Evolutionary conservation across 1,140 invertebrate species (phyloP).

Genomic region (Dendroctonus valens): DNA sequence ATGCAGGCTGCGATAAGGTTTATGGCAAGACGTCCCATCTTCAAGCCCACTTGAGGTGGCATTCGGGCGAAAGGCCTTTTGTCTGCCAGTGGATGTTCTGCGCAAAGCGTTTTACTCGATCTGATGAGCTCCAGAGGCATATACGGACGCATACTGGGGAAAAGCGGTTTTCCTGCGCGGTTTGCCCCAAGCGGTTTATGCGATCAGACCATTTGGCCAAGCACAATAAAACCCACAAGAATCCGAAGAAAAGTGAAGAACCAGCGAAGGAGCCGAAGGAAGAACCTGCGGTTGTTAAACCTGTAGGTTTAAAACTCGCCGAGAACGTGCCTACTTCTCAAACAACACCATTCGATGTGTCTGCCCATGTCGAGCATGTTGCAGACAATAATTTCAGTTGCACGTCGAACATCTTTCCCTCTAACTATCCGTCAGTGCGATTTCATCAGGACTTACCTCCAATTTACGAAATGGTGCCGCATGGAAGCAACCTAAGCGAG

Average conservation of each 20-base stretch:
- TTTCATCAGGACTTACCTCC: too few species aligned
- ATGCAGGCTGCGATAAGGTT: conserved; percentile 86
- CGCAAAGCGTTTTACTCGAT: conserved; percentile 83
- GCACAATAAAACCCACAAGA: conserved; percentile 78
- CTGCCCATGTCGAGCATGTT: too few species aligned
- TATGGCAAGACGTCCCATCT: conserved; percentile 92
- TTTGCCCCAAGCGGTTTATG: conserved; percentile 78
- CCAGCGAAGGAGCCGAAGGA: conserved; percentile 1
- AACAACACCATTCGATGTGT: too few species aligned
- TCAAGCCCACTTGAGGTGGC: conserved; percentile 83
- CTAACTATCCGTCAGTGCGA: too few species aligned
- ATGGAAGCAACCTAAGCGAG: too few species aligned
- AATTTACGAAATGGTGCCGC: too few species aligned
- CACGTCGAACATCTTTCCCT: too few species aligned
- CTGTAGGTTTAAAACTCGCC: neutral
- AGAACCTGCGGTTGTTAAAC: neutral
- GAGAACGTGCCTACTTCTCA: neutral
- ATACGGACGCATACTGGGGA: conserved; percentile 79
- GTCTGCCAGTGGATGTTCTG: conserved; percentile 80
- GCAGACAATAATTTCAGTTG: too few species aligned
- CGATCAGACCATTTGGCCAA: conserved; percentile 83
- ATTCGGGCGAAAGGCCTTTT: conserved; percentile 75
- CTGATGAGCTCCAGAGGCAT: conserved; percentile 84
- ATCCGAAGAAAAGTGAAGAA: conserved; percentile 44
- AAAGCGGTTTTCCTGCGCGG: conserved; percentile 72